Conservation (phyloP, 2,888 invertebrate species). For the Falcaria lacertinaria region DNA sequence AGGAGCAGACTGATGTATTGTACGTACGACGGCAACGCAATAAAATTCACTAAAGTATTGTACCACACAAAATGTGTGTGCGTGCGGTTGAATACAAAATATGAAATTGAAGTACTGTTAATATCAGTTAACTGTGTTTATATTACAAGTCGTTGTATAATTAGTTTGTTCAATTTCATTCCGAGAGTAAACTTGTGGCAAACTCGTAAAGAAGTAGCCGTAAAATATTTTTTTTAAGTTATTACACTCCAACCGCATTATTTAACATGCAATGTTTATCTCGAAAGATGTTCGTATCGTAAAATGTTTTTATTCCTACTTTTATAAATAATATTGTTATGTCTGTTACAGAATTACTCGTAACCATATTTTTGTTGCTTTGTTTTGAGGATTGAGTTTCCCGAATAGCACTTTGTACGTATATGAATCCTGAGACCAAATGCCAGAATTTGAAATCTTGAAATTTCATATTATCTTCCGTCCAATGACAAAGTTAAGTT, state of each 20-base stretch:
- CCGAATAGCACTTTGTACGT: background rate
- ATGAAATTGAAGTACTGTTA: background rate
- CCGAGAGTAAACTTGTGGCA: constrained; percentile 9
- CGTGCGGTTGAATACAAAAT: too few relatives aligned
- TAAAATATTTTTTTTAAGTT: constrained; percentile 42
- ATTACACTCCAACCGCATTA: constrained; percentile 42
- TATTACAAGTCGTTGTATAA: constrained; percentile 19
- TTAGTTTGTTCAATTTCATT: constrained; percentile 10
- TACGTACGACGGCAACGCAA: too few relatives aligned
- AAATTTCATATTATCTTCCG: too few relatives aligned
- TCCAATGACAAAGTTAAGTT: too few relatives aligned
- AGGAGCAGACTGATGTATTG: too few relatives aligned
- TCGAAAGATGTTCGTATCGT: constrained; percentile 21
- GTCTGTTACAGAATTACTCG: background rate
- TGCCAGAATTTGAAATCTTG: too few relatives aligned
- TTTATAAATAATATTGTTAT: constrained; percentile 11
- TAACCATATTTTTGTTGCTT: background rate
- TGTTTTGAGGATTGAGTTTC: background rate
- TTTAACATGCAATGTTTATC: constrained; percentile 32
- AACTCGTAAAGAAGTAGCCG: constrained; percentile 37
- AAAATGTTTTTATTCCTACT: constrained; percentile 29
- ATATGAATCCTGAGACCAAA: too few relatives aligned
- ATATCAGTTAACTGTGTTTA: constrained; percentile 3
- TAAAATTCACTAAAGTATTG: too few relatives aligned
- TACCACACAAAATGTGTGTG: too few relatives aligned